These are phyloP conservation scores for Ephialtes manifestator DNA, from an alignment of 2,888 invertebrate species.

Conservation along the genomic window DNA sequence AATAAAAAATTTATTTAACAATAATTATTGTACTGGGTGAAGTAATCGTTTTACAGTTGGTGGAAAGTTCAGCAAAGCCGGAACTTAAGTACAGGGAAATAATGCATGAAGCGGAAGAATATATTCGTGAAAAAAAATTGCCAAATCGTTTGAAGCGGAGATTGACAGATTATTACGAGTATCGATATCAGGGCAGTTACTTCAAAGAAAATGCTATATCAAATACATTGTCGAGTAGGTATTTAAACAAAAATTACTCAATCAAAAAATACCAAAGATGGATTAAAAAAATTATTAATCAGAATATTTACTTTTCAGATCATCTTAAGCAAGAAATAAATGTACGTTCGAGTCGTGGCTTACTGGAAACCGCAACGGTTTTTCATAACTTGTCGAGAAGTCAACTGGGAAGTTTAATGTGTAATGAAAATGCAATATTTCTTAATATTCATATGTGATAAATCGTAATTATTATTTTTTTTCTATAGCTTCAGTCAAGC, in stretches of 20 bases:
- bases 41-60: constrained; percentile 85
- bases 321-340: constrained; percentile 81
- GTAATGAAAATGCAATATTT: constrained; percentile 68
- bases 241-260: not conserved
- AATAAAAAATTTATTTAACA: not conserved
- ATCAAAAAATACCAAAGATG: not conserved
- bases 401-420: constrained; percentile 79
- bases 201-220: constrained; percentile 88
- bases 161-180: constrained; percentile 88
- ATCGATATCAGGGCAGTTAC: constrained; percentile 88
- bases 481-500: constrained; percentile 73
- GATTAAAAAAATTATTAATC: not conserved
- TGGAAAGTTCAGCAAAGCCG: constrained; percentile 84
- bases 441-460: not conserved
- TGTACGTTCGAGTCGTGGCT: constrained; percentile 78
- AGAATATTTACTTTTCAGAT: not conserved
- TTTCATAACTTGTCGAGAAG: constrained; percentile 79
- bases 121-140: constrained; percentile 88
- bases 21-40: constrained; percentile 57
- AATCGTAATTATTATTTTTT: not conserved
- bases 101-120: constrained; percentile 87
- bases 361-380: constrained; percentile 80
- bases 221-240: constrained; percentile 87
- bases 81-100: constrained; percentile 87
- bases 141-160: constrained; percentile 87